Evolutionary conservation across 2,113 vertebrate species (phyloP), one percentile per base, ranked within the genome.

Genomic region (Dipodomys merriami): DNA sequence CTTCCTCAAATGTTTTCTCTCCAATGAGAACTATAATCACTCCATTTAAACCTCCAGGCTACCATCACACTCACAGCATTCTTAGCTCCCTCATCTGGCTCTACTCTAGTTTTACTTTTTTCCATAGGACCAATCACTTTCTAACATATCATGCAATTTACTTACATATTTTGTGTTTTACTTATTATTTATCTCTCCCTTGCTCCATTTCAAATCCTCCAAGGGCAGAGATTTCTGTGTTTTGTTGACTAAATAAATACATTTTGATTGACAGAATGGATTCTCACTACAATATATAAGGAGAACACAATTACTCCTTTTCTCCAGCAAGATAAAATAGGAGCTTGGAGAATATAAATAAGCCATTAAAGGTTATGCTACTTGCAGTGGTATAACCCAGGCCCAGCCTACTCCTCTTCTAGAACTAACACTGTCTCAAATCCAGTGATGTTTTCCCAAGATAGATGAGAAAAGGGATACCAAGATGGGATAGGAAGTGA

Each of bases 291-390:
- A 74, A 18, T 84, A 71, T 71, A 35, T 57, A 20, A 92, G 20
- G 30, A 95, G 84, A n/a, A 46, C 29, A 72, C 3, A 76, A 53
- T 80, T 90, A 65, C n/a, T 90, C 22, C 27, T 85, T 46, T 76
- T 77, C 60, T 18, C 64, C 73, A 44, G 35, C 23, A 71, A 86
- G 19, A 44, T 53, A 53, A 90, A 71, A 64, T 12, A 57, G 5
- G 64, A 89, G n/a, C 20, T 95, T 86, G 20, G 29, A 77, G 29
- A 81, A 71, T 72, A 68, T 68, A 65, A 78, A 86, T 44, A 78
- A 78, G 46, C 77, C 23, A 85, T 69, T 78, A 90, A 86, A 62
- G 22, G 10, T 77, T 33, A 72, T 0, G 30, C 11, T 80, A 49
- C n/a, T 92, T 91, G 7, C 13, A 78, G 39, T 71, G 49, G 11